Percentiles rank a stretch among this genome's conserved stretches.
Conservation (phyloP, 2,113 vertebrate species). For the Amblyornis subalaris region DNA sequence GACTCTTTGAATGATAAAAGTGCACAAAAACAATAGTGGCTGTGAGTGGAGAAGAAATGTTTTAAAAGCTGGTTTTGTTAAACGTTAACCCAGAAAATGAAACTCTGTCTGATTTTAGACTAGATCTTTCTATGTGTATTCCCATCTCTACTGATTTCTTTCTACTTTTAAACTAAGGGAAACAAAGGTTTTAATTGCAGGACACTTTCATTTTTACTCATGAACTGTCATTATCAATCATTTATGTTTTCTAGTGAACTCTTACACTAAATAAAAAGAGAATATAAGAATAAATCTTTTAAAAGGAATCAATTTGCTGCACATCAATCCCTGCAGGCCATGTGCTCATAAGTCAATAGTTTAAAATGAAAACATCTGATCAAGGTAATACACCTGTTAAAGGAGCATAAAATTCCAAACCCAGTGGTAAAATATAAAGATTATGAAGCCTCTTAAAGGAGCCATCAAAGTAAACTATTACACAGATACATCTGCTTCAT, state of each 20-base stretch:
- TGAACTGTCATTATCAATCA: constrained; percentile 57
- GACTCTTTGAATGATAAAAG: constrained; percentile 19
- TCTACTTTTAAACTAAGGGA: constrained; percentile 24
- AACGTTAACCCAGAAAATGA: constrained; percentile 21
- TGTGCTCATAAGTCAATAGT: constrained; percentile 78
- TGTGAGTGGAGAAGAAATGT: background rate
- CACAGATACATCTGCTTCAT: constrained; percentile 72
- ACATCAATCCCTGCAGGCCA: constrained; percentile 72
- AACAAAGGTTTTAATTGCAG: constrained; percentile 52
- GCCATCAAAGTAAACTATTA: constrained; percentile 77
- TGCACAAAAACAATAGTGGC: constrained; percentile 23
- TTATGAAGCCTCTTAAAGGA: constrained; percentile 76
- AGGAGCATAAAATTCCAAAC: constrained; percentile 71
- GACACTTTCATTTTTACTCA: constrained; percentile 40
- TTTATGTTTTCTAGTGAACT: constrained; percentile 34
- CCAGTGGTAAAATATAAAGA: constrained; percentile 77
- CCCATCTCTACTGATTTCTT: background rate
- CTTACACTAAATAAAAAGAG: constrained; percentile 62
- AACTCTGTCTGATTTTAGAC: constrained; percentile 40
- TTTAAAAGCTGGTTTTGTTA: constrained; percentile 19
- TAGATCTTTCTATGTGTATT: constrained; percentile 1
- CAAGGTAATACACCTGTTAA: constrained; percentile 76
- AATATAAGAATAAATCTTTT: constrained; percentile 68
- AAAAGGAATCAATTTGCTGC: constrained; percentile 67
- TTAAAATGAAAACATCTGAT: constrained; percentile 78